phyloP scores from a whole-genome alignment of 37 sponge, comb jelly and placozoan genomes.

The Aphrocallistes beatrix region DNA sequence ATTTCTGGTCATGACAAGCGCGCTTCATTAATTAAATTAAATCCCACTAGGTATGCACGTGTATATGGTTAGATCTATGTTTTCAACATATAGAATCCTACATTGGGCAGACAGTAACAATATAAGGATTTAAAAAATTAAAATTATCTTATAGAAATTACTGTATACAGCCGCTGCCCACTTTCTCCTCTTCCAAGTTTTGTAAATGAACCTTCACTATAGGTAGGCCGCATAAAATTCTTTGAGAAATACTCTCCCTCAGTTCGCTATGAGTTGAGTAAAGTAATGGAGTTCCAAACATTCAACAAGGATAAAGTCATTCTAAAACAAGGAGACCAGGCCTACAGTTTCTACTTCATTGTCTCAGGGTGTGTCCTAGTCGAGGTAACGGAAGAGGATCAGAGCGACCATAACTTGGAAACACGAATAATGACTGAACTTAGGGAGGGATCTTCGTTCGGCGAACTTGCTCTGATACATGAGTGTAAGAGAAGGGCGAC shows the following conservation, averaged over 20 bases:
- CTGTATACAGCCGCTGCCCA: too few relatives aligned
- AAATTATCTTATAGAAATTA: too few relatives aligned
- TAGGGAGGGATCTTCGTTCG: slow-evolving; percentile 55
- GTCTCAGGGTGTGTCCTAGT: slow-evolving; percentile 51
- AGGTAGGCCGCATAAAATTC: slow-evolving; percentile 33
- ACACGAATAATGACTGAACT: slow-evolving; percentile 51
- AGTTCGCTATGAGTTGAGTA: slow-evolving; percentile 45
- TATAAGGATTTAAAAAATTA: too few relatives aligned
- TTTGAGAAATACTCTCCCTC: slow-evolving; percentile 49
- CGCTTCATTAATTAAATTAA: too few relatives aligned
- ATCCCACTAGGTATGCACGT: too few relatives aligned
- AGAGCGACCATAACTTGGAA: background rate
- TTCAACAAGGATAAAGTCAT: slow-evolving; percentile 54
- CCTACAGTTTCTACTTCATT: slow-evolving; percentile 63
- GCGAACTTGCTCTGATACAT: slow-evolving; percentile 62
- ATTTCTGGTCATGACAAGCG: too few relatives aligned
- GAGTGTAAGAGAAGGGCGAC: slow-evolving; percentile 39
- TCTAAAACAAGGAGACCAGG: slow-evolving; percentile 56
- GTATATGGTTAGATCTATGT: too few relatives aligned
- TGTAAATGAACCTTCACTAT: too few relatives aligned
- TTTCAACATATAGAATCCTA: too few relatives aligned
- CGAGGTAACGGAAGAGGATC: slow-evolving; percentile 41
- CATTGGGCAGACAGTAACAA: too few relatives aligned
- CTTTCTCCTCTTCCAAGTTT: too few relatives aligned
- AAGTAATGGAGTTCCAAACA: slow-evolving; percentile 41